These are phyloP conservation scores for Phenganax stokvisi DNA, from an alignment of 92 coral and sea anemone genomes.

Conservation along the genomic window DNA sequence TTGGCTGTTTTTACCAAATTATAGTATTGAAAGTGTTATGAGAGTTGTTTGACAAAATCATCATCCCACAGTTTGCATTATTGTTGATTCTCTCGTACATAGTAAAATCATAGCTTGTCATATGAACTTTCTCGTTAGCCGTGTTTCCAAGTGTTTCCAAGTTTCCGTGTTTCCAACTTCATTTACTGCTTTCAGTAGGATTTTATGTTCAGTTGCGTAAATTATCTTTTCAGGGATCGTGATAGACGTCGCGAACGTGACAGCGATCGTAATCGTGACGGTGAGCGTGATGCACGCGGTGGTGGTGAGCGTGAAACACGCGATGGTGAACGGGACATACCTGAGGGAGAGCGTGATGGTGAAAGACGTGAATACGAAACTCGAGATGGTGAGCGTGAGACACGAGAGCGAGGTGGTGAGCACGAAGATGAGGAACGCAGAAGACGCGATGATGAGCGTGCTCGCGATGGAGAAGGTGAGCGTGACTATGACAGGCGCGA, in stretches of 20 bases:
- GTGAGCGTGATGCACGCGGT: conserved; percentile 11
- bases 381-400: conserved; percentile 57
- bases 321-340: conserved; percentile 14
- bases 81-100: too few relatives aligned
- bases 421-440: conserved; percentile 53
- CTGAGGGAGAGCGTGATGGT: conserved; percentile 25
- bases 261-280: conserved; percentile 40
- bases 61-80: too few relatives aligned
- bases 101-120: too few relatives aligned
- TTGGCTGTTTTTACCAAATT: too few relatives aligned
- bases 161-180: too few relatives aligned
- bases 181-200: too few relatives aligned
- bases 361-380: conserved; percentile 56
- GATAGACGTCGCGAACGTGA: conserved; percentile 54
- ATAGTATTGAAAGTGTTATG: too few relatives aligned
- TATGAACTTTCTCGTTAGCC: too few relatives aligned
- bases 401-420: conserved; percentile 27
- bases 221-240: conserved; percentile 18
- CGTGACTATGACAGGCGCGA: conserved; percentile 48
- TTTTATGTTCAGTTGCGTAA: not conserved
- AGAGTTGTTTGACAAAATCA: too few relatives aligned
- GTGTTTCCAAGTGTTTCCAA: too few relatives aligned
- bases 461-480: conserved; percentile 9
- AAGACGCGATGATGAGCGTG: conserved; percentile 34
- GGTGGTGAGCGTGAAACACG: conserved; percentile 38